Conservation (phyloP, 2,797 vertebrate species). For the Clarias pachynema region DNA sequence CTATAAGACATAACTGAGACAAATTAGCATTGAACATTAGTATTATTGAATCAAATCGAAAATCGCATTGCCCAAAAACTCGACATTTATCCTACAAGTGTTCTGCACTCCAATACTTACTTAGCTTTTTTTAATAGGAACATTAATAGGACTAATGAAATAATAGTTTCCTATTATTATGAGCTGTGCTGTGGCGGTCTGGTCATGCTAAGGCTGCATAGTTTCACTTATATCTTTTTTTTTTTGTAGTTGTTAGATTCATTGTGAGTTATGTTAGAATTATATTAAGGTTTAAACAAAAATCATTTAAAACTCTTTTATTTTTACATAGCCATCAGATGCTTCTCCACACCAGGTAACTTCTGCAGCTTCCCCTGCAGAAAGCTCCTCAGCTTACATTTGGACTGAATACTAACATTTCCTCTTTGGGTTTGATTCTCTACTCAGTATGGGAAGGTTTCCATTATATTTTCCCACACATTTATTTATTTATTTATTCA, state of each 20-base stretch:
- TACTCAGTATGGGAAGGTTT: background rate
- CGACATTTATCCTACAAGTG: no score
- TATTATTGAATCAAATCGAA: no score
- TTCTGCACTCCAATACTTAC: background rate
- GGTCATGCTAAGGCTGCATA: background rate
- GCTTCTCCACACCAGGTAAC: conserved; percentile 72
- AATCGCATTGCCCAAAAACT: no score
- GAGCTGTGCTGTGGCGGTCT: background rate
- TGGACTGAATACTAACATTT: background rate
- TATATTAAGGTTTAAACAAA: background rate
- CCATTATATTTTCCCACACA: background rate
- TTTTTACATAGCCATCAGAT: conserved; percentile 69
- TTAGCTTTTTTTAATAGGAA: background rate
- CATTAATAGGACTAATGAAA: no score
- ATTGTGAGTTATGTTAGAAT: background rate
- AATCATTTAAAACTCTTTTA: conserved; percentile 32
- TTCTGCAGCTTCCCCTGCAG: background rate
- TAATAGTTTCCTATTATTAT: background rate
- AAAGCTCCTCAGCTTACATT: background rate
- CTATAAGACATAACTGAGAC: no score
- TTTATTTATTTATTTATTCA: background rate
- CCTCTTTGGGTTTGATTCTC: background rate
- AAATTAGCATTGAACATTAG: no score
- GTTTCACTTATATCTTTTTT: background rate
- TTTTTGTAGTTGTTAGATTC: background rate